Evolutionary conservation across 2,113 vertebrate species (phyloP), one percentile per base, ranked within the genome.

Genomic region (Melospiza georgiana): DNA sequence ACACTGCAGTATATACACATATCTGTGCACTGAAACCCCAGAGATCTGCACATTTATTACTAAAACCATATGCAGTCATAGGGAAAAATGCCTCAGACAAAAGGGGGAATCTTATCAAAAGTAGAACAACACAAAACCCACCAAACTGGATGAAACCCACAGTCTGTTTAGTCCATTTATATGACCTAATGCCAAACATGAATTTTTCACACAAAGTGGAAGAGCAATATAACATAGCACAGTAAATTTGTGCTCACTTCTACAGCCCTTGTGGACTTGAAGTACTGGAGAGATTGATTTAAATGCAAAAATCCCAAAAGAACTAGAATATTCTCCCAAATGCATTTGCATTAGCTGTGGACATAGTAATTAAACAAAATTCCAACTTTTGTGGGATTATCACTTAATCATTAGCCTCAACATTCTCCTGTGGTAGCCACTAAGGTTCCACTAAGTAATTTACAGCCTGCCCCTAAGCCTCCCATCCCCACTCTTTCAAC

Each of bases 211-310:
- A 73, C 11, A 13, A 87, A 72, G 31, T 10, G 8, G 25, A 84
- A 75, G 22, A 72, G 46, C 0, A 0, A 46, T 8, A 7, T 0
- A 0, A 55, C 11, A 33, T 0, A 84, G 55, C 18, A 52, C 1
- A 1, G 20, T 49, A 37, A 59, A 91, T 22, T 18, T 62, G 21
- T 46, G 43, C 22, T 62, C 61, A 46, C 15, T 73, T n/a, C 59
- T n/a, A 57, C 39, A 65, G 49, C 25, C 43, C 31, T 39, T 0
- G 3, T 0, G 5, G 49, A 48, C n/a, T 48, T 22, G 2, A 84
- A 79, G 16, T 14, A 63, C 0, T 3, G 1, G 74, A 62, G 25
- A 51, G 5, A 62, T 1, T 12, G 2, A 61, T 41, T 75, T 25
- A 65, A 89, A 89, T 15, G 27, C 39, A 18, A 74, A 84, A 77